phyloP scores from a whole-genome alignment of 2,113 vertebrate genomes.

The Bos javanicus region DNA sequence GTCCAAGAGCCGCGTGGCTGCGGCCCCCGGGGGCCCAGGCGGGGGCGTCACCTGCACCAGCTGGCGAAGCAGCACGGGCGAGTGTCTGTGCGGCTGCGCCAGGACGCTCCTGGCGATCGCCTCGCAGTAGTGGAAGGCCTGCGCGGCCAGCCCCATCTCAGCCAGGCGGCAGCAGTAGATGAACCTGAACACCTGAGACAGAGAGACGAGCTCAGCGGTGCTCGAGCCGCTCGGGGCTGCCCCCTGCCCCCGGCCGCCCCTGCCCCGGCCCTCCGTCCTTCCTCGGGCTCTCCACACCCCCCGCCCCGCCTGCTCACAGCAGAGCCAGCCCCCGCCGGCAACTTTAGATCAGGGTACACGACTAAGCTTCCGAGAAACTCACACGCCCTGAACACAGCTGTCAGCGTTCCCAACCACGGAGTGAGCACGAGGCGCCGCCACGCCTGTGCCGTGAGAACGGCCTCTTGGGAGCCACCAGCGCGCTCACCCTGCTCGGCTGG shows the following conservation, averaged over 20 bases:
- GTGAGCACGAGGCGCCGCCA: neutral
- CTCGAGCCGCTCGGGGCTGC: accelerated
- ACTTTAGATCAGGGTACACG: accelerated
- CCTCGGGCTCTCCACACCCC: neutral
- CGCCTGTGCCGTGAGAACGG: accelerated
- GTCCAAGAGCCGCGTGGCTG: too few species aligned
- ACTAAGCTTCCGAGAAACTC: too few species aligned
- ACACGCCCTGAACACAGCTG: accelerated
- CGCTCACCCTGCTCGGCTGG: neutral
- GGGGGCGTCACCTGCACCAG: constrained; percentile 86
- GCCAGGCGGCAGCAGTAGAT: constrained; percentile 96
- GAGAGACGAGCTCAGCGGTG: accelerated
- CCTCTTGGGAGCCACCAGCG: neutral
- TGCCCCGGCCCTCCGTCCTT: accelerated
- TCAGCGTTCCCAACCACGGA: accelerated
- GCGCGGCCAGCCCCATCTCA: constrained; percentile 92
- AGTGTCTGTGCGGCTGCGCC: constrained; percentile 84
- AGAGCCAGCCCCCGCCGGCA: accelerated
- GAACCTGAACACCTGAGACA: constrained; percentile 94
- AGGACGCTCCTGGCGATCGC: constrained; percentile 91
- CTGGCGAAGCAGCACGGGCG: constrained; percentile 90
- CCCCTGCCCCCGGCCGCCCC: accelerated
- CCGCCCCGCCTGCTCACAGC: accelerated
- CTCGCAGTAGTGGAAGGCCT: constrained; percentile 98
- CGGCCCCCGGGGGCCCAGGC: accelerated